Percentiles rank a stretch among this genome's conserved stretches.
Evolutionary conservation across 2,888 invertebrate genomes (phyloP).

Genomic region (Sarcophaga caerulescens): DNA sequence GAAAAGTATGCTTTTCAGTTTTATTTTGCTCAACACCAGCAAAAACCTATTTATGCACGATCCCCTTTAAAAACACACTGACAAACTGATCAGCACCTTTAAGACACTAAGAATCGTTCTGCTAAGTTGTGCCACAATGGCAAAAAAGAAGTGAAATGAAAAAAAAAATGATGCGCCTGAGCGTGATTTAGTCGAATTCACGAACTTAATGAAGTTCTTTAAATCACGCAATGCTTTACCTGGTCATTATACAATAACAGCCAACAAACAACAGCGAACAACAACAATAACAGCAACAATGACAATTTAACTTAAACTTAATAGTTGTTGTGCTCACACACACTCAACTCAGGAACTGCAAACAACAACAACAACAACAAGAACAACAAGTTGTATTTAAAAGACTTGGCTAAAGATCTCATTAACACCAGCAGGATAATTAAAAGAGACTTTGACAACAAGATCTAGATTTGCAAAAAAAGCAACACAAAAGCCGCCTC

Average conservation of each 20-base stretch:
- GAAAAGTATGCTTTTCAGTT: too few species aligned
- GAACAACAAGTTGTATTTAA: slow-evolving; percentile 7
- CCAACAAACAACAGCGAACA: too few species aligned
- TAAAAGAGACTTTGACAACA: slow-evolving; percentile 77
- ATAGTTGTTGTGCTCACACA: slow-evolving; percentile 43
- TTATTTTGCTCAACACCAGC: slow-evolving; percentile 28
- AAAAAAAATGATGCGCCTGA: slow-evolving; percentile 71
- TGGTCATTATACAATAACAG: slow-evolving; percentile 37
- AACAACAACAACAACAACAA: slow-evolving; percentile 60
- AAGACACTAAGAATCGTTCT: slow-evolving; percentile 3
- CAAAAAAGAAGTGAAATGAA: slow-evolving; percentile 2
- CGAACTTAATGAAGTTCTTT: slow-evolving; percentile 82
- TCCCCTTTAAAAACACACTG: slow-evolving; percentile 41
- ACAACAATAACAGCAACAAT: too few species aligned
- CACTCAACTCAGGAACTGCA: slow-evolving; percentile 66
- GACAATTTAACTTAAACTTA: slow-evolving; percentile 22
- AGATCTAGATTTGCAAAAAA: slow-evolving; percentile 75
- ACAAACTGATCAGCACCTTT: slow-evolving; percentile 49
- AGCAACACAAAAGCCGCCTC: slow-evolving; percentile 40
- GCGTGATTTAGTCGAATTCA: slow-evolving; percentile 82
- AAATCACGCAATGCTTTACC: slow-evolving; percentile 80
- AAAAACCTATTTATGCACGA: slow-evolving; percentile 47
- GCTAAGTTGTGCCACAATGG: not conserved
- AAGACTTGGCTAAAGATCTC: slow-evolving; percentile 75
- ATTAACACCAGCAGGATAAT: slow-evolving; percentile 80